Conservation (phyloP, 2,797 vertebrate species). For the Selene dorsalis region DNA sequence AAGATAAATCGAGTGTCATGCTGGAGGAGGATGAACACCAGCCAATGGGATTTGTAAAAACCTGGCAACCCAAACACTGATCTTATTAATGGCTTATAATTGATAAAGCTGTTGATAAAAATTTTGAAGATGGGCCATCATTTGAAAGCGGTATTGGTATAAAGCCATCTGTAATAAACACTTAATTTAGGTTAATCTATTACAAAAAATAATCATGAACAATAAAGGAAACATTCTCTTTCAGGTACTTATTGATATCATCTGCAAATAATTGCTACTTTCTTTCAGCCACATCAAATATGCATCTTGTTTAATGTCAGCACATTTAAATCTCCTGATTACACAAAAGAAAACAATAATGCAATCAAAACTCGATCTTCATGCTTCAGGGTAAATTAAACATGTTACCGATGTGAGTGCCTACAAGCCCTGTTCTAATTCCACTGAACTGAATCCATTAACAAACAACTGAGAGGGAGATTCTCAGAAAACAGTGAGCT, state of each 20-base stretch:
- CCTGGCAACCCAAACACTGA: conserved; percentile 28
- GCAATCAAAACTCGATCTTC: conserved; percentile 42
- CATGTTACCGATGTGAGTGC: conserved; percentile 26
- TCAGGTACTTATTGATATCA: conserved; percentile 5
- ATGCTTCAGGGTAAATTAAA: conserved; percentile 29
- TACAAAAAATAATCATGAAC: not conserved
- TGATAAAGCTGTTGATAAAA: conserved; percentile 9
- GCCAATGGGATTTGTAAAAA: conserved; percentile 33
- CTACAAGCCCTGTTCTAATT: conserved; percentile 24
- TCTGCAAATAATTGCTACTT: conserved; percentile 20
- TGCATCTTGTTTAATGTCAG: conserved; percentile 23
- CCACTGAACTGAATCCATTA: conserved; percentile 40
- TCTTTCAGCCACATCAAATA: not conserved
- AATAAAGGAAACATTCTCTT: not conserved
- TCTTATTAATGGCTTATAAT: conserved; percentile 20
- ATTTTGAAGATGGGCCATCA: not conserved
- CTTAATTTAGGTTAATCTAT: not conserved
- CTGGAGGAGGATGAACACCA: conserved; percentile 29
- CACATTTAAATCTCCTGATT: conserved; percentile 25
- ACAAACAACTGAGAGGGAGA: conserved; percentile 45
- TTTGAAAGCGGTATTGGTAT: not conserved
- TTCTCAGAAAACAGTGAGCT: conserved; percentile 36
- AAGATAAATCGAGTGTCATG: conserved; percentile 20
- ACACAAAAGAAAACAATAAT: conserved; percentile 35
- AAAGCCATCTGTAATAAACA: not conserved